Base-by-base conservation (phyloP, 2,888 invertebrate species). In the Drosophila suboccidentalis region DNA sequence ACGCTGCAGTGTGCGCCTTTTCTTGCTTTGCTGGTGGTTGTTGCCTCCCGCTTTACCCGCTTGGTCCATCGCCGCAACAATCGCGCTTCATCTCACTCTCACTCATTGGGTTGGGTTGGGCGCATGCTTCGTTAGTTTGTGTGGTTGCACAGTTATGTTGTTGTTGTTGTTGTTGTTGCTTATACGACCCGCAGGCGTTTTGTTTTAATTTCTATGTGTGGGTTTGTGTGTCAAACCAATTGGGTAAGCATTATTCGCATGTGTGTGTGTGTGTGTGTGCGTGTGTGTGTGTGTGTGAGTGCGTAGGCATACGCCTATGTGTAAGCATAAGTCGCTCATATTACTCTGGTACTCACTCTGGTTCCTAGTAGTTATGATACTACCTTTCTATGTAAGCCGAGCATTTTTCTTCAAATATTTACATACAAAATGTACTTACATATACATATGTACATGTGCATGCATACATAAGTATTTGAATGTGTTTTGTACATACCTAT, bases 161-260 rank as follows among this genome's bases (percentile, higher is more conserved):
- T 39, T 65, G n/a, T n/a, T n/a, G n/a, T n/a, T n/a, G n/a, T n/a
- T n/a, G 22, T 22, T 22, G 55, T 63, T 55, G 49, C 22, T 39
- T 63, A 15, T 72, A 43, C 67, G 75, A 75, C 38, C 75, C 71
- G 65, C 78, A 71, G 87, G 84, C 75, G 89, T 87, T 89, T 88
- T 86, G 86, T 88, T 88, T 75, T 80, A 83, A 86, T 80, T 78
- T 84, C 78, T 80, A 75, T 84, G 88, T 88, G 87, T 85, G 86
- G 86, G 84, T 83, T 85, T 85, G 74, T 85, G 76, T 87, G 84
- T 87, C 84, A 85, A 89, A 89, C 84, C 87, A 89, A 85, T 87
- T 89, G 89, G 85, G 81, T 80, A 71, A 75, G 73, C 72, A 72
- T 70, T 72, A 47, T 71, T 65, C 44, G 41, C 43, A 22, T 49